Percentiles rank a stretch among this genome's conserved stretches.
Evolutionary conservation across 2,797 vertebrate genomes (phyloP).

Genomic region (Eulemur mongoz): DNA sequence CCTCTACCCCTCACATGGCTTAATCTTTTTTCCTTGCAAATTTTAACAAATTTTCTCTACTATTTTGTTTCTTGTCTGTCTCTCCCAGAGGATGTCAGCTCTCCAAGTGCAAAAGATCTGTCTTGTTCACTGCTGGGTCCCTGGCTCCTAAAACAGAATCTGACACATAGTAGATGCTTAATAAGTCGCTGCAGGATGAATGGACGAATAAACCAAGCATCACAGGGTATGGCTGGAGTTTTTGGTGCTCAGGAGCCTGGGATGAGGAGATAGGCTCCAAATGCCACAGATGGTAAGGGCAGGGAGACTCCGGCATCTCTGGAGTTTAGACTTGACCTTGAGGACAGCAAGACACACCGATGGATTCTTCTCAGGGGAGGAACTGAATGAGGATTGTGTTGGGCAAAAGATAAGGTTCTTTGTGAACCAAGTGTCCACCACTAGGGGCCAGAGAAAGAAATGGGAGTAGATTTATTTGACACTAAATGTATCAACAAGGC

Average conservation of each 20-base stretch:
- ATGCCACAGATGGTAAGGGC: not conserved
- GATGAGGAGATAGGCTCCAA: not conserved
- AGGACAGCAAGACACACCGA: not conserved
- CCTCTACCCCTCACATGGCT: not conserved
- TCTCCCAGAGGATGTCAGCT: not conserved
- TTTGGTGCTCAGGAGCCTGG: not conserved
- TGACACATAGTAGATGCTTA: not conserved
- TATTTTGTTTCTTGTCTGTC: not conserved
- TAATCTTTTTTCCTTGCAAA: not conserved
- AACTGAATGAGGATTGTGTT: not conserved
- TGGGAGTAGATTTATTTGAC: not conserved
- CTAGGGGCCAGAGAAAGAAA: not conserved
- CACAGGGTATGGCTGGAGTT: not conserved
- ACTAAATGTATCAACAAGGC: not conserved
- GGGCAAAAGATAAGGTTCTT: not conserved
- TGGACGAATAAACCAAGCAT: not conserved
- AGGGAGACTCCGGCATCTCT: not conserved
- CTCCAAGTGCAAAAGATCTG: not conserved
- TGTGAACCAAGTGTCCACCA: not conserved
- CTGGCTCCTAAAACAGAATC: not conserved
- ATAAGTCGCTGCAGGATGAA: not conserved
- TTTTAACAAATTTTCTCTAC: not conserved
- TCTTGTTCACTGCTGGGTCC: not conserved
- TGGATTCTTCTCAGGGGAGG: not conserved
- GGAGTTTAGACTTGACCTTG: not conserved